Conservation (phyloP, 1,140 invertebrate genomes). For the Nebria ingens region DNA sequence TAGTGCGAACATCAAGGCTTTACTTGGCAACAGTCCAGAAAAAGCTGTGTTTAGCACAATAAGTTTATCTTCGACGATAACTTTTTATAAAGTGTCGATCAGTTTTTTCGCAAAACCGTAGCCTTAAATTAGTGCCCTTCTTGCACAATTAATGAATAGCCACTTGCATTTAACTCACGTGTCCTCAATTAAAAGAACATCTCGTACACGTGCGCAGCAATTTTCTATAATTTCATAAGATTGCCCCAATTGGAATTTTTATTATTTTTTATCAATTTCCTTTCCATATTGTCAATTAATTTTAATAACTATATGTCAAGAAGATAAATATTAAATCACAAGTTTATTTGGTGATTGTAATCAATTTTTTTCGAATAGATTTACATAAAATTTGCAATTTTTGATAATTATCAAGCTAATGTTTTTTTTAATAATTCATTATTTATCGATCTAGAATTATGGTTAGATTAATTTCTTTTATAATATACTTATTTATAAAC, state of each 20-base stretch:
- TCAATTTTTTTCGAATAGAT: not conserved
- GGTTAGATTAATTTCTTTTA: too few species aligned
- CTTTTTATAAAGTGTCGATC: not conserved
- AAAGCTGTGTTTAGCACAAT: not conserved
- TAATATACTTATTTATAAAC: too few species aligned
- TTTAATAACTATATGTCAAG: not conserved
- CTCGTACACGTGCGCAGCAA: not conserved
- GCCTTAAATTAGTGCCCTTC: not conserved
- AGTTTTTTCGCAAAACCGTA: not conserved
- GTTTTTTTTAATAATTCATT: not conserved
- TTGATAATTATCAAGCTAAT: not conserved
- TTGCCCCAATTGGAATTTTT: not conserved
- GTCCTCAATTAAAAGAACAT: not conserved
- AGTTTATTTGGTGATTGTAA: not conserved
- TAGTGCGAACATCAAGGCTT: too few species aligned
- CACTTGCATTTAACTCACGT: constrained; percentile 5
- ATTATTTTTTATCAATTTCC: not conserved
- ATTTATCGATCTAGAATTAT: too few species aligned
- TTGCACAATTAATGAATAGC: not conserved
- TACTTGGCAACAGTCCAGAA: too few species aligned
- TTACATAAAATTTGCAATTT: not conserved
- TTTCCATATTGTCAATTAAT: not conserved
- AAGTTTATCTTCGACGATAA: not conserved
- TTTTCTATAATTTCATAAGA: not conserved
- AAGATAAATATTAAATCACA: not conserved